Base-by-base conservation (phyloP, 2,888 invertebrate species). In the Rhagium mordax region DNA sequence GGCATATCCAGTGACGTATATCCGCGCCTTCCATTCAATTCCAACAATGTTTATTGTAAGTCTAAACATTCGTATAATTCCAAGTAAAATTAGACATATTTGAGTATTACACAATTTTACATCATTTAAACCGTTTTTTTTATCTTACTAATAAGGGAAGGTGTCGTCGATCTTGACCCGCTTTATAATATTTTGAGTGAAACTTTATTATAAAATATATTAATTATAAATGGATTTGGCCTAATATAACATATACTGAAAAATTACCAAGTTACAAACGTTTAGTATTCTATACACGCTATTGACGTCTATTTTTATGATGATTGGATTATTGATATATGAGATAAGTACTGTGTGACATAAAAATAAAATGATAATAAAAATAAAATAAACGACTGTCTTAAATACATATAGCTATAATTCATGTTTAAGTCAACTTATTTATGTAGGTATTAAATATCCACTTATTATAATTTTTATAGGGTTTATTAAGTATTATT, bases 1-100 rank as follows among this genome's bases (percentile, higher is more conserved):
- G 64, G 64, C 49, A 64, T 64, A 64, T 51, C 64, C 64, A 49
- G 51, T 64, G 64, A 64, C 64, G 64, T 64, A 27, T 18, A 7
- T 16, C 48, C 64, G 49, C 64, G 24, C 64, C 64, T 49, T 24
- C 18, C 61, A 61, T 61, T 61, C 21, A 41, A 60, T 48, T 61
- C 16, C 7, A 10, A 47, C 18, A 61, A 41, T 27, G 61, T 61
- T 20, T 47, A 21, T 48, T n/a, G 64, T 20, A n/a, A n/a, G n/a
- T n/a, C n/a, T 24, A 27, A 59, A 59, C 59, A 59, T 27, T 3
- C 24, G 29, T 15, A 21, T n/a, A 16, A 27, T 27, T 59, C 20
- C 3, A 57, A 6, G 24, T 57, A 27, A 24, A 7, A 24, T n/a
- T 20, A 24, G n/a, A n/a, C n/a, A n/a, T n/a, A 15, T 41, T 24